phyloP scores from a whole-genome alignment of 2,113 vertebrate species.

The Oryzias woworae region DNA sequence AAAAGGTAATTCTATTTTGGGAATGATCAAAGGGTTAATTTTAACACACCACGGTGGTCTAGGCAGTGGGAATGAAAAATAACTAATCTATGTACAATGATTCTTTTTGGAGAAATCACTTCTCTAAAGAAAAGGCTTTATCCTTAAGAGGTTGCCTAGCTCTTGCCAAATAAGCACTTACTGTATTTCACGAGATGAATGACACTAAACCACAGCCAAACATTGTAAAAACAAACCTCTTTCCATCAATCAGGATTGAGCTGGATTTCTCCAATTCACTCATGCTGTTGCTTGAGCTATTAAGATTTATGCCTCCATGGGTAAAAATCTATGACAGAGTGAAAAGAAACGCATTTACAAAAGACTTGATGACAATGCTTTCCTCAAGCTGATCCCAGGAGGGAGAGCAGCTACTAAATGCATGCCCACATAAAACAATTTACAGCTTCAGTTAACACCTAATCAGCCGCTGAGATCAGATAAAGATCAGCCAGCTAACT shows the following conservation, averaged over 20 bases:
- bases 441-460: constrained; percentile 17
- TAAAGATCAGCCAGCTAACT: constrained; percentile 14
- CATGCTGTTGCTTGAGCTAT: constrained; percentile 15
- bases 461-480: constrained; percentile 9
- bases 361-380: constrained; percentile 11
- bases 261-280: constrained; percentile 45
- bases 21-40: not conserved
- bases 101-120: constrained; percentile 44
- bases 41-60: constrained; percentile 3
- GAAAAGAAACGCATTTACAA: constrained; percentile 26
- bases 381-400: not conserved
- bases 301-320: constrained; percentile 25
- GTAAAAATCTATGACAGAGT: constrained; percentile 28
- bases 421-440: constrained; percentile 12
- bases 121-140: constrained; percentile 60
- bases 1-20: not conserved
- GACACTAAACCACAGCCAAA: constrained; percentile 52
- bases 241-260: constrained; percentile 52
- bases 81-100: constrained; percentile 26
- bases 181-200: constrained; percentile 59
- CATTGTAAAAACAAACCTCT: constrained; percentile 53
- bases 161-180: constrained; percentile 76
- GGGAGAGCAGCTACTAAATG: constrained; percentile 3
- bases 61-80: not conserved
- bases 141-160: constrained; percentile 46